phyloP scores from a whole-genome alignment of 2,888 invertebrate species.

The Unio pictorum region DNA sequence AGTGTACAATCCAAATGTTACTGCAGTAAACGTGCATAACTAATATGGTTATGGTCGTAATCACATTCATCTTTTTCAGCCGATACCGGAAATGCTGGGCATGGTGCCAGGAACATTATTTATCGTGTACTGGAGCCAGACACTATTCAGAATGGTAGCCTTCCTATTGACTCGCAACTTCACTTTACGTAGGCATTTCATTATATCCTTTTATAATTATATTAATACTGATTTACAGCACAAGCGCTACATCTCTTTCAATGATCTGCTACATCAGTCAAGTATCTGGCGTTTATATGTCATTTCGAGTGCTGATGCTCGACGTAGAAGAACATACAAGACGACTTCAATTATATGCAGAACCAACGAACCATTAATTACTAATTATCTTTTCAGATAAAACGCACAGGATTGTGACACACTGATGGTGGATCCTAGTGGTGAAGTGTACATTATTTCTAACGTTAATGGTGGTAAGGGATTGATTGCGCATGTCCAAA shows the following conservation, averaged over 20 bases:
- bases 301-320: neutral
- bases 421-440: conserved; percentile 16
- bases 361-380: neutral
- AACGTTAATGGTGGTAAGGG: conserved; percentile 12
- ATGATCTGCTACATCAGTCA: neutral
- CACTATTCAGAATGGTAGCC: conserved; percentile 6
- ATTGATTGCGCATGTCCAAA: conserved; percentile 32
- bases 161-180: conserved; percentile 15
- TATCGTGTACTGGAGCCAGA: conserved; percentile 36
- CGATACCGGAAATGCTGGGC: conserved; percentile 39
- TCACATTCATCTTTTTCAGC: conserved; percentile 1
- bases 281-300: neutral
- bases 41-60: no score
- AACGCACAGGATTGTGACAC: conserved; percentile 23
- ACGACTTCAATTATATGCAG: neutral
- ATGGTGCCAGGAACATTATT: conserved; percentile 31
- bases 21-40: no score
- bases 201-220: no score
- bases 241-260: neutral
- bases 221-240: no score
- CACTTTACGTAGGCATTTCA: conserved; percentile 21
- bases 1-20: no score
- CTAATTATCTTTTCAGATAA: conserved; percentile 11
- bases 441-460: conserved; percentile 19
- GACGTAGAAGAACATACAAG: no score